phyloP scores from a whole-genome alignment of 2,797 vertebrate genomes.

The Rhinoraja longicauda region DNA sequence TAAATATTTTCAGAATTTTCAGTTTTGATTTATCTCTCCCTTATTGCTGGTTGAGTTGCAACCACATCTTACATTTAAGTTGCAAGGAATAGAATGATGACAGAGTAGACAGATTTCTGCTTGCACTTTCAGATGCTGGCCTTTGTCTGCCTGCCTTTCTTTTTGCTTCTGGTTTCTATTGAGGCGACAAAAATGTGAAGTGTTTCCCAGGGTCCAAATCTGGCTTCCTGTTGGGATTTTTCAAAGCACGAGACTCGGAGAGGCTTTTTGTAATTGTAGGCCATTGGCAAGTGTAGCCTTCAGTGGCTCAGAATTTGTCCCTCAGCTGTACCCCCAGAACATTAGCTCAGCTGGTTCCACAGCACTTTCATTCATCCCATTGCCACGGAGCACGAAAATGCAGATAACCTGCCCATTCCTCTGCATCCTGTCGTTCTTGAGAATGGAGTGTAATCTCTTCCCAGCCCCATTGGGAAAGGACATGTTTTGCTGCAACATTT shows the following conservation, averaged over 20 bases:
- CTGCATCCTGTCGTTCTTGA: not conserved
- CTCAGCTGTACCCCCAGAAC: not conserved
- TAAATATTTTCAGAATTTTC: too few relatives aligned
- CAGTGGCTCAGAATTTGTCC: not conserved
- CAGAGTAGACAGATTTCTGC: not conserved
- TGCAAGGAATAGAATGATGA: not conserved
- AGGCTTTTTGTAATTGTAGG: not conserved
- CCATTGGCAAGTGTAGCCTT: not conserved
- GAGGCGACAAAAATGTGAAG: not conserved
- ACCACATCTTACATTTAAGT: not conserved
- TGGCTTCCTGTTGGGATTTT: constrained; percentile 32
- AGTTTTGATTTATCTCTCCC: too few relatives aligned
- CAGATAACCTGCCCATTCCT: not conserved
- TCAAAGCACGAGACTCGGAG: not conserved
- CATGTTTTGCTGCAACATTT: not conserved
- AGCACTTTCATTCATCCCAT: not conserved
- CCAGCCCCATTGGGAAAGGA: not conserved
- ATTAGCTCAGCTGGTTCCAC: not conserved
- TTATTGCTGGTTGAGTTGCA: too few relatives aligned
- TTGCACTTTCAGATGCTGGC: not conserved
- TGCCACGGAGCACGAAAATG: not conserved
- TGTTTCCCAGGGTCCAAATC: not conserved
- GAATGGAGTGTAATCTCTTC: not conserved
- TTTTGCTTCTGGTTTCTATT: not conserved
- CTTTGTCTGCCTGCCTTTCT: not conserved